Percentiles rank a stretch among this genome's conserved stretches.
These are phyloP conservation scores for Smutsia gigantea DNA, from an alignment of 2,797 vertebrate genomes.

Conservation along the genomic window DNA sequence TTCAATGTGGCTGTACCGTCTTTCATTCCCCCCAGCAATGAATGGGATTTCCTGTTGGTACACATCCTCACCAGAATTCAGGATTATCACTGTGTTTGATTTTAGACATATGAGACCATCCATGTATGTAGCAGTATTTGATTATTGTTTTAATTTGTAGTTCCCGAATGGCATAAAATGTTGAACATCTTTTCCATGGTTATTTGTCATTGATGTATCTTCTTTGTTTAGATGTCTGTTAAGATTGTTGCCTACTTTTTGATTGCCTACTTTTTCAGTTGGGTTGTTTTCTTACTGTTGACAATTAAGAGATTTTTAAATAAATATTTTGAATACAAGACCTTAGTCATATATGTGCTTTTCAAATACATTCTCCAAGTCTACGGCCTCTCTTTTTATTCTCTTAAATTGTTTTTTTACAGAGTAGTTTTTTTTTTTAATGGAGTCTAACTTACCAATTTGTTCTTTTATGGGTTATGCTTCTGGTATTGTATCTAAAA, in stretches of 20 bases:
- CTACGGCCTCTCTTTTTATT: background rate
- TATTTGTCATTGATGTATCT: background rate
- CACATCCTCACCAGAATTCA: background rate
- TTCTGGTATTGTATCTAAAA: background rate
- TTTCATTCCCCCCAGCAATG: background rate
- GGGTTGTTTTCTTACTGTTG: background rate
- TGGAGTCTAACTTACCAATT: background rate
- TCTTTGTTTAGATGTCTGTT: background rate
- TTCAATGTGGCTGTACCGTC: background rate
- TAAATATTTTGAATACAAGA: background rate
- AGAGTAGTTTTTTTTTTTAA: background rate
- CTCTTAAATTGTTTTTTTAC: background rate
- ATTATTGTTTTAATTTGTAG: background rate
- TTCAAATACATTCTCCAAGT: background rate
- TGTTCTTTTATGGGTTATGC: background rate
- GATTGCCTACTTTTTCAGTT: background rate
- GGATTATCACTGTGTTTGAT: background rate
- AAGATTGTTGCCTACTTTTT: background rate
- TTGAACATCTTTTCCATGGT: background rate
- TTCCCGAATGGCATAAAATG: background rate
- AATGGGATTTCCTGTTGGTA: background rate
- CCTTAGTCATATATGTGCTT: background rate
- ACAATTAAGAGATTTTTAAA: background rate
- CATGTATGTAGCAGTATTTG: background rate
- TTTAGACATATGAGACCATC: background rate